Conservation (phyloP, 1,140 invertebrate genomes). For the Archivesica marissinica region DNA sequence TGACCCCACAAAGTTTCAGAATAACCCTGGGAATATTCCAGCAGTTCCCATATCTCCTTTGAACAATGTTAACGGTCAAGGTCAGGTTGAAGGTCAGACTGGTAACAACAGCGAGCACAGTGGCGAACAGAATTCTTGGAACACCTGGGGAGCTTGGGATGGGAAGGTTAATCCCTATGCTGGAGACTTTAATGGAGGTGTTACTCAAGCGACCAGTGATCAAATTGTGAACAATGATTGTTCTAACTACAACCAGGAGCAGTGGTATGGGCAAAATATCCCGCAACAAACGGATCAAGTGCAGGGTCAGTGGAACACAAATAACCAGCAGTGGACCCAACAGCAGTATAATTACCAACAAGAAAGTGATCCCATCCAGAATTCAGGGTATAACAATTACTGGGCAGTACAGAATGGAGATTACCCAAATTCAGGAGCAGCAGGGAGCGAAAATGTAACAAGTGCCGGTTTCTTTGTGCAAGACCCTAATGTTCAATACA, state of each 20-base stretch:
- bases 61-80: neutral
- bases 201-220: neutral
- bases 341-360: constrained; percentile 11
- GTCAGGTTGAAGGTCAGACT: neutral
- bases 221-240: neutral
- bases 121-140: constrained; percentile 39
- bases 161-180: neutral
- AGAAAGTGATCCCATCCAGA: constrained; percentile 1
- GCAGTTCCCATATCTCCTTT: neutral
- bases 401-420: constrained; percentile 46
- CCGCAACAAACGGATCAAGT: constrained; percentile 4
- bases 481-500: constrained; percentile 8
- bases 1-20: constrained; percentile 59
- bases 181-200: neutral
- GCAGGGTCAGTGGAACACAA: constrained; percentile 19
- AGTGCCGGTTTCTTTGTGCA: constrained; percentile 22
- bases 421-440: neutral
- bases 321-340: constrained; percentile 35
- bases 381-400: constrained; percentile 33
- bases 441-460: constrained; percentile 1
- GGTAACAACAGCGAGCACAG: neutral
- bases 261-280: constrained; percentile 11
- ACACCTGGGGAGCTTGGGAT: constrained; percentile 46
- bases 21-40: neutral
- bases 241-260: constrained; percentile 1